Conservation (phyloP, 2,888 invertebrate genomes). For the Hirtodrosophila cameraria region DNA sequence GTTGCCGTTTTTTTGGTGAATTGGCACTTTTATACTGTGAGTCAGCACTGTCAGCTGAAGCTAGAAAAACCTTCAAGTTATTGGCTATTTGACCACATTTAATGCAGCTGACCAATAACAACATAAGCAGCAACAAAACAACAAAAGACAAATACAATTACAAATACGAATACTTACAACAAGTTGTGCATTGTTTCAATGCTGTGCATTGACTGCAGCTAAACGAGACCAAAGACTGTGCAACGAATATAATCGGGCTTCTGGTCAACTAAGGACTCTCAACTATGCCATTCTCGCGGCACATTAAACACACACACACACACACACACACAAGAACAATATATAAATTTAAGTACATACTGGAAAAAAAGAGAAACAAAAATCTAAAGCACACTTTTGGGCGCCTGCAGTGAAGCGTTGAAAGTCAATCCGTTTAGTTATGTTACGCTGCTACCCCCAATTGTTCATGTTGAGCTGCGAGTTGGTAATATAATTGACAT, state of each 20-base stretch:
- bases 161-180: background rate
- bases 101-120: slow-evolving; percentile 19
- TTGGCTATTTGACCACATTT: slow-evolving; percentile 17
- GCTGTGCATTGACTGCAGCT: slow-evolving; percentile 8
- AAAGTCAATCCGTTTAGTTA: background rate
- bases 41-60: background rate
- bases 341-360: background rate
- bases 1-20: slow-evolving; percentile 5
- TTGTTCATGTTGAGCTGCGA: slow-evolving; percentile 2
- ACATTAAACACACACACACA: slow-evolving; percentile 44
- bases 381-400: slow-evolving; percentile 21
- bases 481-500: slow-evolving; percentile 37
- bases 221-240: slow-evolving; percentile 1
- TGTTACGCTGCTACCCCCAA: background rate
- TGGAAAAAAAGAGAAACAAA: slow-evolving; percentile 14
- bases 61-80: slow-evolving; percentile 5
- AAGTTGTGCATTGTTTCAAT: slow-evolving; percentile 20
- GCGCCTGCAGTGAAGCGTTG: slow-evolving; percentile 15
- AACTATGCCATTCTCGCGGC: slow-evolving; percentile 32
- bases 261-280: slow-evolving; percentile 18
- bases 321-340: slow-evolving; percentile 3
- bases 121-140: slow-evolving; percentile 13
- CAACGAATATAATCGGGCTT: no score
- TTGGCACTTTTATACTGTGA: background rate
- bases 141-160: no score